Conservation (phyloP, 2,113 vertebrate species). For the Sinosuthora webbiana region DNA sequence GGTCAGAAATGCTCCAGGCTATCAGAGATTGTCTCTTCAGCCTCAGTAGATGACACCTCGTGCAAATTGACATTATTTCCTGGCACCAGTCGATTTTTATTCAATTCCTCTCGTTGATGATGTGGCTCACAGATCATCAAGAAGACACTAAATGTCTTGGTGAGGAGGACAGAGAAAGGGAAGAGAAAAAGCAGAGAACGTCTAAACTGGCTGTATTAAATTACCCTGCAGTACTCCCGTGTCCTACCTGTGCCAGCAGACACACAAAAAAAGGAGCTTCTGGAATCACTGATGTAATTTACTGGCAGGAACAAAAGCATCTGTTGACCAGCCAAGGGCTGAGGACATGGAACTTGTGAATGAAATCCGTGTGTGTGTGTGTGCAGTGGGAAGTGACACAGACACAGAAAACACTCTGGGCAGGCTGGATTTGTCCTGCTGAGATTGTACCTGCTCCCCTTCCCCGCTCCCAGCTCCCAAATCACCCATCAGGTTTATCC, state of each 20-base stretch:
- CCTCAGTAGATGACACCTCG: not conserved
- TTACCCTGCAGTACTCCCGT: not conserved
- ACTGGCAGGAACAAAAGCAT: conserved; percentile 8
- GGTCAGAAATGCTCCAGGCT: not conserved
- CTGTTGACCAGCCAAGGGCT: not conserved
- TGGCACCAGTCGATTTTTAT: not conserved
- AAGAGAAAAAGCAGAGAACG: not conserved
- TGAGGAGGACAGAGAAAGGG: not conserved
- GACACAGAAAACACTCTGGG: not conserved
- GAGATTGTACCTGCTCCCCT: not conserved
- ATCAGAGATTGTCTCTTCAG: not conserved
- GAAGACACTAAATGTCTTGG: not conserved
- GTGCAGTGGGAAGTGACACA: not conserved
- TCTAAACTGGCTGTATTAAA: not conserved
- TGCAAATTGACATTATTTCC: not conserved
- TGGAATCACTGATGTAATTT: conserved; percentile 24
- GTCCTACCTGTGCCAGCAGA: not conserved
- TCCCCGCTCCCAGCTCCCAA: not conserved
- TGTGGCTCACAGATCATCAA: not conserved
- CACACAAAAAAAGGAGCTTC: not conserved
- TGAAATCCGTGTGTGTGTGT: not conserved
- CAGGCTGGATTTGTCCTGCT: not conserved
- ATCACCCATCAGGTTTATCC: not conserved
- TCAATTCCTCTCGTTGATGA: not conserved
- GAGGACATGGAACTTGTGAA: not conserved